Percentiles rank a stretch among this genome's conserved stretches.
Evolutionary conservation across 2,888 invertebrate species (phyloP).

Genomic region (Nyleta sp.): DNA sequence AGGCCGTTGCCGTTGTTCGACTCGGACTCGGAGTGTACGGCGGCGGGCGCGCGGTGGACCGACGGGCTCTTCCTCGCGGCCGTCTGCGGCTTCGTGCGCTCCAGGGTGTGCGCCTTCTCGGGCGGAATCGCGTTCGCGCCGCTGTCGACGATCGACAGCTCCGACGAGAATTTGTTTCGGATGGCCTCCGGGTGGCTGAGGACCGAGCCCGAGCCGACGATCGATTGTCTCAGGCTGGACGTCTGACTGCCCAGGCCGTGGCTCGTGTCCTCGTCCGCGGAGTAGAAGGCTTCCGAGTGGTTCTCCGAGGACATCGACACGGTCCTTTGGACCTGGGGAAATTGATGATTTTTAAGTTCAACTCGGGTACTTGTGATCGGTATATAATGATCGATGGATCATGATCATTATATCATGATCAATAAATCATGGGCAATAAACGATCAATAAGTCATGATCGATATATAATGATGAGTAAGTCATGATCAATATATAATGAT

Average conservation of each 20-base stretch:
- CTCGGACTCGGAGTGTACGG: constrained; percentile 66
- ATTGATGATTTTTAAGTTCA: too few relatives aligned
- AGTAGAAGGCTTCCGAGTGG: constrained; percentile 96
- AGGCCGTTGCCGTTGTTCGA: constrained; percentile 76
- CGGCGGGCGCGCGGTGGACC: constrained; percentile 67
- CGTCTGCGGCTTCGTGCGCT: constrained; percentile 75
- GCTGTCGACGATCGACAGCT: constrained; percentile 84
- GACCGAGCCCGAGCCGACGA: constrained; percentile 84
- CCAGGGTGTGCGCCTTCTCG: constrained; percentile 79
- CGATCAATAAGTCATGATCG: too few relatives aligned
- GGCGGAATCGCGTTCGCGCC: constrained; percentile 65
- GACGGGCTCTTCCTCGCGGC: constrained; percentile 71
- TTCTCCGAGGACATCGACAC: constrained; percentile 95
- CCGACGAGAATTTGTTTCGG: constrained; percentile 85
- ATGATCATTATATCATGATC: too few relatives aligned
- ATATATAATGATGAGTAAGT: too few relatives aligned
- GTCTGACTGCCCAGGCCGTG: constrained; percentile 86
- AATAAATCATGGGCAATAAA: too few relatives aligned
- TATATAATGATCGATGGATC: too few relatives aligned
- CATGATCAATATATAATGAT: too few relatives aligned
- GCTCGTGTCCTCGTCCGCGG: constrained; percentile 94
- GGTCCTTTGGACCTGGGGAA: constrained; percentile 87
- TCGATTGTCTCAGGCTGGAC: constrained; percentile 88
- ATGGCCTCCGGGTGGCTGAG: constrained; percentile 80
- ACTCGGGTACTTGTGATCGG: too few relatives aligned